These are phyloP conservation scores for Camponotus fellah DNA, from an alignment of 2,888 invertebrate species.

Conservation along the genomic window DNA sequence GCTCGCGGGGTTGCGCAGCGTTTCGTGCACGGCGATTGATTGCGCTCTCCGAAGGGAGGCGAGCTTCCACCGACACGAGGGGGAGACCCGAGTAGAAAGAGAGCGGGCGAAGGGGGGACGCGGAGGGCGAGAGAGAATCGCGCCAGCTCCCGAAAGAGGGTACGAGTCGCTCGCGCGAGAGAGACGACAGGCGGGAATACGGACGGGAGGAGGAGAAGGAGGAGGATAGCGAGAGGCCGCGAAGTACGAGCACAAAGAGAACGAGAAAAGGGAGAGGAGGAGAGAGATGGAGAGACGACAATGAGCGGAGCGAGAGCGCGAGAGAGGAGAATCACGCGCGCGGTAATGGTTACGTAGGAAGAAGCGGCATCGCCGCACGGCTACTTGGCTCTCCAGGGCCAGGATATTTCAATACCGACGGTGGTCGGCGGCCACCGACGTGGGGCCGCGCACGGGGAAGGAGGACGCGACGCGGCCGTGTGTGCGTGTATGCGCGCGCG, in stretches of 20 bases:
- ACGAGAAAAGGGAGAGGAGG: constrained; percentile 58
- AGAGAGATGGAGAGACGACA: constrained; percentile 53
- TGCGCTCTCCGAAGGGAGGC: constrained; percentile 63
- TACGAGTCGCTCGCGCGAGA: constrained; percentile 56
- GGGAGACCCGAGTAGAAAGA: constrained; percentile 46
- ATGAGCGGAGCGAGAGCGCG: constrained; percentile 57
- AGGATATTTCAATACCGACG: constrained; percentile 82
- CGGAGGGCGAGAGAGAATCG: neutral
- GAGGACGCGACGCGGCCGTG: constrained; percentile 39
- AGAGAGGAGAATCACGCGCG: constrained; percentile 56
- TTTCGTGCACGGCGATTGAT: constrained; percentile 63
- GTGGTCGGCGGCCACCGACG: constrained; percentile 75
- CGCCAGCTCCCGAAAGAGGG: constrained; percentile 55
- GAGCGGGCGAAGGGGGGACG: constrained; percentile 34
- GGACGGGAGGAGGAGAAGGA: neutral
- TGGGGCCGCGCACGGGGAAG: constrained; percentile 66
- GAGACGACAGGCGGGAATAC: constrained; percentile 18
- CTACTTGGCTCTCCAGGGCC: constrained; percentile 78
- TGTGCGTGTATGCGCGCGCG: neutral
- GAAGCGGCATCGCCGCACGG: constrained; percentile 82
- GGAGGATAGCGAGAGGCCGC: constrained; percentile 26
- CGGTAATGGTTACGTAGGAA: constrained; percentile 71
- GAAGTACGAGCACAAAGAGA: constrained; percentile 58
- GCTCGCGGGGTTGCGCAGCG: constrained; percentile 60
- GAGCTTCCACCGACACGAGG: constrained; percentile 40